A percentile compares a stretch with the other conserved stretches of the same genome.
phyloP scores from a whole-genome alignment of 2,797 vertebrate genomes.

The Channallabes apus region DNA sequence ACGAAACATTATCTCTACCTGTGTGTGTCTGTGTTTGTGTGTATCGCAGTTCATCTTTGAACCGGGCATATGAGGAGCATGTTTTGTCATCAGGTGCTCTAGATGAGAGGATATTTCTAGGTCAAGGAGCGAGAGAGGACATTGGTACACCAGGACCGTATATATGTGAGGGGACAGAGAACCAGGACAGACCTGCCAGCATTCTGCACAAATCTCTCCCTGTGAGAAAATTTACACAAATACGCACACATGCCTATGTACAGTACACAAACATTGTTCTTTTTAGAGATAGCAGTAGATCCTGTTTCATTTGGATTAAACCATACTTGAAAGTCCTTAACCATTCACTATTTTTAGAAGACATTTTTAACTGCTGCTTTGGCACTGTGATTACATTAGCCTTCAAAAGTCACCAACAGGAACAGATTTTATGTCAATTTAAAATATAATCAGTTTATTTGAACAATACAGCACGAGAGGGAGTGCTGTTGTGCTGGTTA shows the following conservation, averaged over 20 bases:
- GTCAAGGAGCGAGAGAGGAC: conserved; percentile 86
- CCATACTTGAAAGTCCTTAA: not conserved
- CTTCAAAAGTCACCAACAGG: not conserved
- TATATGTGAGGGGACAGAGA: conserved; percentile 67
- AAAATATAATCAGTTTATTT: not conserved
- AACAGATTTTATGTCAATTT: not conserved
- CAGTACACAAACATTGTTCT: not conserved
- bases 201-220: conserved; percentile 69
- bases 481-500: too few relatives aligned
- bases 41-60: conserved; percentile 81
- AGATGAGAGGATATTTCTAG: conserved; percentile 91
- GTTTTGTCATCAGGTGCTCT: conserved; percentile 86
- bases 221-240: conserved; percentile 54
- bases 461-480: too few relatives aligned
- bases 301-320: not conserved
- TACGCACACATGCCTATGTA: not conserved
- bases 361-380: not conserved
- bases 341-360: not conserved
- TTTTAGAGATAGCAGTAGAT: not conserved
- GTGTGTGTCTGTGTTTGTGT: conserved; percentile 16
- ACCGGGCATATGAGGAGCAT: conserved; percentile 89
- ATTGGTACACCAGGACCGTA: conserved; percentile 84
- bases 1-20: not conserved
- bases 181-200: conserved; percentile 69
- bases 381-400: not conserved